phyloP scores from a whole-genome alignment of 2,888 invertebrate species.

The Ferrisia virgata region DNA sequence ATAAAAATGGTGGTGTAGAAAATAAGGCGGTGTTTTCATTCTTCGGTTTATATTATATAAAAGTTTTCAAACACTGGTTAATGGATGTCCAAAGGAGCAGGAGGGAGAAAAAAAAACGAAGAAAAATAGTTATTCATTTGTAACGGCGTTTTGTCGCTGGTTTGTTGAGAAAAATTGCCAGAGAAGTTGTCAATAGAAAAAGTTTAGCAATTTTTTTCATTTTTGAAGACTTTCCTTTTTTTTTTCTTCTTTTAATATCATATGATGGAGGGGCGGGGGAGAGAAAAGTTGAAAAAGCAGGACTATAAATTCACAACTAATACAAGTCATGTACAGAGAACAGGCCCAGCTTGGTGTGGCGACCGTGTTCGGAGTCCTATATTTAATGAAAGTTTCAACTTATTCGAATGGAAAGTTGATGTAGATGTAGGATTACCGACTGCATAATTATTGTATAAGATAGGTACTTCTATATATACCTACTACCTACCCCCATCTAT shows the following conservation, averaged over 20 bases:
- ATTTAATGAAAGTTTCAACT: too few relatives aligned
- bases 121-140: constrained; percentile 20
- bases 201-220: constrained; percentile 23
- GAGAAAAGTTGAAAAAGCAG: not conserved
- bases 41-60: not conserved
- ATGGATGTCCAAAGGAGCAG: not conserved
- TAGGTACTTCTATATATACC: too few relatives aligned
- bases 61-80: constrained; percentile 4
- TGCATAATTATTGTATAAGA: too few relatives aligned
- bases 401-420: too few relatives aligned
- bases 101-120: too few relatives aligned
- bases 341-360: too few relatives aligned
- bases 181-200: constrained; percentile 26
- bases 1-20: not conserved
- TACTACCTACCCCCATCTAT: too few relatives aligned
- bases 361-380: too few relatives aligned
- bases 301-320: constrained; percentile 6
- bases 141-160: constrained; percentile 25
- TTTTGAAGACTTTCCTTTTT: not conserved
- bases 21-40: not conserved
- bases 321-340: not conserved
- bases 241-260: too few relatives aligned
- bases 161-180: not conserved
- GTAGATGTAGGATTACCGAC: too few relatives aligned
- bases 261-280: not conserved